Base-by-base conservation (phyloP, 1,140 invertebrate species). In the Augochlora pura region DNA sequence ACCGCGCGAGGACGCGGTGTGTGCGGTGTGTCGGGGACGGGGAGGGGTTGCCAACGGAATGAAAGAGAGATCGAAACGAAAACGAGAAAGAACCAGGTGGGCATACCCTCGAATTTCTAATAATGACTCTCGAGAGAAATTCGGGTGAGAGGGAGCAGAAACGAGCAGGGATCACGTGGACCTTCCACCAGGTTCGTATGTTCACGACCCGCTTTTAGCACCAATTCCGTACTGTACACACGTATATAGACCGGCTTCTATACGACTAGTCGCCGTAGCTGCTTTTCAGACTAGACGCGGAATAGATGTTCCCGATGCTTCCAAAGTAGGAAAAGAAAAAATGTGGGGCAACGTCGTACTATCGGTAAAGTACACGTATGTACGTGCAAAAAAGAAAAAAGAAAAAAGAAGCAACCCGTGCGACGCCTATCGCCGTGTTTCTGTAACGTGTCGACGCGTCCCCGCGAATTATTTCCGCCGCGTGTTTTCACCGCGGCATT, bases 191-290 rank as follows among this genome's bases (percentile, higher is more conserved):
- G 84, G 84, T 86, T 86, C 84, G 84, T 86, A 85, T 86, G 76
- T 85, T 77, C 60, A 83, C 72, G 85, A 83, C 76, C 72, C 80
- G 84, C 80, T 86, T 84, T 84, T 84, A 86, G 82, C 82, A 86
- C 79, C 79, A 70, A 82, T 70, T 72, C 65, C 70, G 77, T 79
- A 79, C 69, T 72, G 76, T 77, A 81, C 74, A 77, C 66, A 81
- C 54, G 42, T 54, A 69, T 57, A 69, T 59, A 73, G 39, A 63
- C 18, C 49, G 59, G 42, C 32, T 81, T 77, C 73, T 75, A 59
- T 83, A 72, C 27, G 70, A 42, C 46, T 81, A 77, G 73, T 38
- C 60, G 79, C 79, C 59, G 49, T 82, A 82, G 80, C 54, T 67
- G 80, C 80, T 82, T 82, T 82, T 82, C 64, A 82, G 66, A 67